Conservation (phyloP, 2,888 invertebrate genomes). For the Mythimna impura region DNA sequence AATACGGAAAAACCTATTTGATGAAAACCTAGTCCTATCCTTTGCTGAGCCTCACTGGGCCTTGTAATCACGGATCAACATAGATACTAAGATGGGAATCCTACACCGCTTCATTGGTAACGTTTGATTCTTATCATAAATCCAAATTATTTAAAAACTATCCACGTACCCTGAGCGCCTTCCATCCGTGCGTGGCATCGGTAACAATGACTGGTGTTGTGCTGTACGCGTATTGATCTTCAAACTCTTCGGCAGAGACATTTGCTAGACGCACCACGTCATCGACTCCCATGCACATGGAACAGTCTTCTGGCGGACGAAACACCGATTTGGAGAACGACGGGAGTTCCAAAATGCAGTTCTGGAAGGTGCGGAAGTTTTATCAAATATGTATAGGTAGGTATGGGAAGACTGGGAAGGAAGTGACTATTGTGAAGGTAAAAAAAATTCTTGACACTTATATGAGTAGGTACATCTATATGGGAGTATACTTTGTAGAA, state of each 20-base stretch:
- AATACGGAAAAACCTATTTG: too few species aligned
- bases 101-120: too few species aligned
- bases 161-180: slow-evolving; percentile 90
- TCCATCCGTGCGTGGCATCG: slow-evolving; percentile 96
- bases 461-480: too few species aligned
- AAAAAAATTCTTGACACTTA: background rate
- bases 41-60: too few species aligned
- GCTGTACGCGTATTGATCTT: slow-evolving; percentile 93
- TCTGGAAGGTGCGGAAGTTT: slow-evolving; percentile 64
- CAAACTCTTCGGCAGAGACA: slow-evolving; percentile 93
- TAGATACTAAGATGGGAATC: too few species aligned
- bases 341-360: slow-evolving; percentile 78
- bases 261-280: slow-evolving; percentile 92
- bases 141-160: background rate
- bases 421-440: background rate
- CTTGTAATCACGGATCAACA: background rate
- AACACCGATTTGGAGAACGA: slow-evolving; percentile 86
- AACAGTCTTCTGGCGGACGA: slow-evolving; percentile 95
- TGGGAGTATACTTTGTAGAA: background rate
- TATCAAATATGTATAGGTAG: background rate
- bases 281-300: slow-evolving; percentile 93
- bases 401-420: background rate
- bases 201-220: slow-evolving; percentile 95
- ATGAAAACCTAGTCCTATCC: too few species aligned
- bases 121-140: too few species aligned